Percentiles rank a stretch among this genome's conserved stretches.
These are phyloP conservation scores for Acanthopleura granulata DNA, from an alignment of 2,888 invertebrate species.

Conservation along the genomic window DNA sequence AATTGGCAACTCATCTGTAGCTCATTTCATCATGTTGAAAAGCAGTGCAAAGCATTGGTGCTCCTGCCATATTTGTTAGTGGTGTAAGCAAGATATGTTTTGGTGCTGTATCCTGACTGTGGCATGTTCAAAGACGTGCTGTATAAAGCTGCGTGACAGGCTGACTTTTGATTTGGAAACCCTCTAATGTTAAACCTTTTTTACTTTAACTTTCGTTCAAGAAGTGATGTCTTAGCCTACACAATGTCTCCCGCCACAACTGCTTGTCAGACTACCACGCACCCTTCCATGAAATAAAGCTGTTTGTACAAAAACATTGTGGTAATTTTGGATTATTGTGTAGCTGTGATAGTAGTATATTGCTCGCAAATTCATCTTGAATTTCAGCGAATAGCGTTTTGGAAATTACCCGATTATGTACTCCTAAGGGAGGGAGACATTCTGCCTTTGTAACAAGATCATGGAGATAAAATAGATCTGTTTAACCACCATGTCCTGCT, in stretches of 20 bases:
- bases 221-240: neutral
- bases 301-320: neutral
- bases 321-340: no score
- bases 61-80: neutral
- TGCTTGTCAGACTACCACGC: conserved; percentile 1
- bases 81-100: neutral
- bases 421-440: no score
- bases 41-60: neutral
- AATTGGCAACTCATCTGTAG: neutral
- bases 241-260: neutral
- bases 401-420: no score
- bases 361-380: no score
- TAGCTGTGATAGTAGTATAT: no score
- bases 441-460: no score
- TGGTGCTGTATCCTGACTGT: conserved; percentile 13
- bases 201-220: neutral
- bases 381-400: no score
- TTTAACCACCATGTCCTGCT: no score
- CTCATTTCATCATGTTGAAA: conserved; percentile 13
- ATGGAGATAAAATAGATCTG: no score
- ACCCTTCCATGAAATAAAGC: conserved; percentile 11
- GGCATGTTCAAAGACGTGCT: neutral
- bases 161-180: neutral
- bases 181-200: neutral
- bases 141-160: neutral